Base-by-base conservation (phyloP, 2,113 vertebrate species). In the Poecilia latipinna region DNA sequence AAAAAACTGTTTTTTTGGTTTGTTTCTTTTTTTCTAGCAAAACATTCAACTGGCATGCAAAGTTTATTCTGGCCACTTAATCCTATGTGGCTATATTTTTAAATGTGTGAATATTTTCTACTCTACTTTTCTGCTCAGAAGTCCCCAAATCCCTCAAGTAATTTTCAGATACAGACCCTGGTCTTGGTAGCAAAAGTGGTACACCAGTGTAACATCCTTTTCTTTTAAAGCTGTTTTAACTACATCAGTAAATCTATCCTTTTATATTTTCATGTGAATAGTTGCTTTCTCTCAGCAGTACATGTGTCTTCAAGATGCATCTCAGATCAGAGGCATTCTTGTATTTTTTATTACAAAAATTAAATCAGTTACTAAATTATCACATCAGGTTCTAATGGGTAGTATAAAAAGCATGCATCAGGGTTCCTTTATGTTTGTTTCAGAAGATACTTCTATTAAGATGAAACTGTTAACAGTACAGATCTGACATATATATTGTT, bases 91-190 rank as follows among this genome's bases (percentile, higher is more conserved):
- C 75, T 37, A 44, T 68, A 68, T 61, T 60, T 74, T 31, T 77
- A 61, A 77, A 81, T 78, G 68, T 71, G 28, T 5, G 66, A 79
- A 78, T 44, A 83, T 80, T 42, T 26, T 10, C 44, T 67, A 28
- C 51, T 57, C 54, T 62, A 62, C 73, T 37, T 66, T 51, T 12
- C 44, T 12, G 31, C 65, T 32, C 42, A 33, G 31, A 61, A 51
- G 68, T 79, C 67, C 39, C 29, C 8, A 67, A 76, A 31, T 82
- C 89, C 75, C 82, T 68, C 10, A 83, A 86, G 86, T 65, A 84
- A 83, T 88, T 85, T 86, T n/a, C 67, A 77, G 48, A 84, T 72
- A 68, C 42, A 65, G 33, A 85, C 64, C 39, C 33, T 75, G 77
- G 74, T 70, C 37, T 33, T 79, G 51, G 77, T 70, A 77, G 33